phyloP scores from a whole-genome alignment of 1,140 invertebrate genomes.

The Drosophila neocordata region DNA sequence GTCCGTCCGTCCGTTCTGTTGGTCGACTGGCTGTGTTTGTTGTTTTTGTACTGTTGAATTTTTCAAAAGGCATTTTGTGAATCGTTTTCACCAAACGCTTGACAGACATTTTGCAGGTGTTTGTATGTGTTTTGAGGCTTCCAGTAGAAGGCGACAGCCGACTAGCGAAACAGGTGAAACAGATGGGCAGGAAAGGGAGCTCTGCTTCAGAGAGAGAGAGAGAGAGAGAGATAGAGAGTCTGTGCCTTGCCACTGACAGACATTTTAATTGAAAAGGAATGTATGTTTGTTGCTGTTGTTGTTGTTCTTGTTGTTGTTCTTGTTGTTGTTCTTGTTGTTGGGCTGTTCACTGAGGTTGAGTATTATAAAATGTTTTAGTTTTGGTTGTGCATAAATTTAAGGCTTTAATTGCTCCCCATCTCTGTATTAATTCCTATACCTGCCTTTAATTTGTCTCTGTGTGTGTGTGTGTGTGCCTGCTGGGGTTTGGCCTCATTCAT shows the following conservation, averaged over 20 bases:
- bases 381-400: slow-evolving; percentile 67
- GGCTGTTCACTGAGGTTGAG: slow-evolving; percentile 28
- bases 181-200: neutral
- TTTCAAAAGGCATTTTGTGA: slow-evolving; percentile 77
- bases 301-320: slow-evolving; percentile 1
- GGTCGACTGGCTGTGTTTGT: slow-evolving; percentile 23
- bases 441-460: slow-evolving; percentile 19
- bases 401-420: slow-evolving; percentile 52
- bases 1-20: slow-evolving; percentile 13
- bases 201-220: neutral
- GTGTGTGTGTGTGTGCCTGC: slow-evolving; percentile 1
- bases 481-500: slow-evolving; percentile 11
- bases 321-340: slow-evolving; percentile 28
- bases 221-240: neutral
- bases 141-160: slow-evolving; percentile 1
- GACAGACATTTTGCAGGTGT: slow-evolving; percentile 70
- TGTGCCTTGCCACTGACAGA: slow-evolving; percentile 53
- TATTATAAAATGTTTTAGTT: slow-evolving; percentile 64
- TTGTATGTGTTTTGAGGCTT: slow-evolving; percentile 18
- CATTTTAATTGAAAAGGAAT: slow-evolving; percentile 78
- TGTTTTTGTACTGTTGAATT: slow-evolving; percentile 63
- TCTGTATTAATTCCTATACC: neutral
- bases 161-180: neutral
- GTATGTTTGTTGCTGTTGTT: slow-evolving; percentile 39
- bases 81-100: slow-evolving; percentile 58